phyloP scores from a whole-genome alignment of 2,113 vertebrate genomes.

The Perognathus longimembris region DNA sequence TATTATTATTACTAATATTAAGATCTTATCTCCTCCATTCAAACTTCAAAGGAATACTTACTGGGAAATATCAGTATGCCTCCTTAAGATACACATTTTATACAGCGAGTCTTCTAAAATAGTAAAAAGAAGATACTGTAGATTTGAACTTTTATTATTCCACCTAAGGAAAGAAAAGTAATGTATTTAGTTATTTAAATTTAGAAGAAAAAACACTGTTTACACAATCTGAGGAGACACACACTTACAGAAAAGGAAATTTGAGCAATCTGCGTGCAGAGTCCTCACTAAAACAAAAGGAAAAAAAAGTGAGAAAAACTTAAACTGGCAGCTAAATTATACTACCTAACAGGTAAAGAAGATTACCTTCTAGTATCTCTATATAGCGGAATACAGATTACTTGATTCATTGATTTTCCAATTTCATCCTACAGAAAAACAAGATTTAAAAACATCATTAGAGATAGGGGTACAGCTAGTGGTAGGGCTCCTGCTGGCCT shows the following conservation, averaged over 20 bases:
- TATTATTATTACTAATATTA: slow-evolving; percentile 38
- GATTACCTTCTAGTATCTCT: slow-evolving; percentile 90
- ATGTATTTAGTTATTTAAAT: slow-evolving; percentile 1
- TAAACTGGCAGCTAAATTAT: slow-evolving; percentile 35
- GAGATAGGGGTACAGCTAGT: neutral
- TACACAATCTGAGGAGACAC: neutral
- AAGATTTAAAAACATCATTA: slow-evolving; percentile 59
- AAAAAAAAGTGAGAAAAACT: slow-evolving; percentile 55
- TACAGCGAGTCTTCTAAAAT: slow-evolving; percentile 91
- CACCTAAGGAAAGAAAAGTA: slow-evolving; percentile 87
- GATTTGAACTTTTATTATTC: slow-evolving; percentile 94
- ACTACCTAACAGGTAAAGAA: slow-evolving; percentile 39
- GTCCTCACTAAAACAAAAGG: slow-evolving; percentile 89
- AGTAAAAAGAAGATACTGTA: slow-evolving; percentile 95
- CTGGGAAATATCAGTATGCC: slow-evolving; percentile 93
- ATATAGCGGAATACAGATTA: slow-evolving; percentile 91
- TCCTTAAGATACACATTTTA: slow-evolving; percentile 93
- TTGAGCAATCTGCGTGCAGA: slow-evolving; percentile 91
- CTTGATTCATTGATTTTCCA: slow-evolving; percentile 94
- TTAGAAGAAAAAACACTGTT: slow-evolving; percentile 13
- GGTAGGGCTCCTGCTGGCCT: neutral
- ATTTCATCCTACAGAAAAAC: slow-evolving; percentile 89
- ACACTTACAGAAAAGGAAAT: slow-evolving; percentile 95
- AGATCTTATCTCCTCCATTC: slow-evolving; percentile 29
- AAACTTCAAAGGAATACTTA: slow-evolving; percentile 75